Conservation (phyloP, 2,888 invertebrate genomes). For the Rhingia campestris region DNA sequence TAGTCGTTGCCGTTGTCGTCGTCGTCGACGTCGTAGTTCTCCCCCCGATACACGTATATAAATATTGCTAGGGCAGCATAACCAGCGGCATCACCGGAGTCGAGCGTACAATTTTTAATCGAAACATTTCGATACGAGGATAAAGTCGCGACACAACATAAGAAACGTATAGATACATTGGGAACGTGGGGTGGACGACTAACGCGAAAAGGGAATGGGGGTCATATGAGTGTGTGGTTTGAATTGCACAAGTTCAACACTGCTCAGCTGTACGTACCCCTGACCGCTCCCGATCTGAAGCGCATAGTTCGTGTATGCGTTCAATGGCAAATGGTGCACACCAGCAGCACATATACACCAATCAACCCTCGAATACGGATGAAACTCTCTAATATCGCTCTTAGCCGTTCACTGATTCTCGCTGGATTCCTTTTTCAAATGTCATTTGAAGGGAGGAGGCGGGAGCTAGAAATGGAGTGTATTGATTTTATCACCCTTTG, state of each 20-base stretch:
- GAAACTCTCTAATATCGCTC: constrained; percentile 72
- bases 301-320: constrained; percentile 54
- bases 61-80: constrained; percentile 65
- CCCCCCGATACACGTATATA: constrained; percentile 51
- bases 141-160: constrained; percentile 70
- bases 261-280: constrained; percentile 54
- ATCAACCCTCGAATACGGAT: constrained; percentile 68
- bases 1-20: constrained; percentile 49
- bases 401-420: constrained; percentile 73
- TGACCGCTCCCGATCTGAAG: constrained; percentile 12
- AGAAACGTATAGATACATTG: constrained; percentile 56
- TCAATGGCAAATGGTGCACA: constrained; percentile 70
- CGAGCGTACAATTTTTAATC: constrained; percentile 69
- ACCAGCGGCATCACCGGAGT: constrained; percentile 69
- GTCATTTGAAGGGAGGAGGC: constrained; percentile 57
- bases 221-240: constrained; percentile 61
- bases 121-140: constrained; percentile 73
- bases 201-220: constrained; percentile 17
- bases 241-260: constrained; percentile 70
- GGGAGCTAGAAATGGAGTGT: constrained; percentile 70
- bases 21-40: constrained; percentile 38
- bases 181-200: background rate
- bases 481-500: constrained; percentile 74
- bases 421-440: constrained; percentile 72
- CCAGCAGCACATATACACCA: constrained; percentile 57